phyloP scores from a whole-genome alignment of 2,888 invertebrate species.

The Heliconius ismenius region DNA sequence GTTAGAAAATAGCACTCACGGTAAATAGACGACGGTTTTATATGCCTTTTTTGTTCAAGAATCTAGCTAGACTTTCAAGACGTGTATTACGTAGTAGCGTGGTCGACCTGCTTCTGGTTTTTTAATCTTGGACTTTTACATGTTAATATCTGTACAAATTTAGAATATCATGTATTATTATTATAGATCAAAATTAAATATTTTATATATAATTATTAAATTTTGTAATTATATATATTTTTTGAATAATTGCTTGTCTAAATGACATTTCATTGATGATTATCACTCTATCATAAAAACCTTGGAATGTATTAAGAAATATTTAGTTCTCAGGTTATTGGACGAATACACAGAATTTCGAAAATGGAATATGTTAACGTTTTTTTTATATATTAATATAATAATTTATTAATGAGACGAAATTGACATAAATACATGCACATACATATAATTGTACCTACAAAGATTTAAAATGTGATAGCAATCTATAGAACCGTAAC shows the following conservation, averaged over 20 bases:
- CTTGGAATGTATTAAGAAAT: no score
- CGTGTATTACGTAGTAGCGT: slow-evolving; percentile 42
- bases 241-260: no score
- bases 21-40: slow-evolving; percentile 47
- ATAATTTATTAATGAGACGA: no score
- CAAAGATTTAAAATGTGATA: not conserved
- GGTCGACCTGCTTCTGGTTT: slow-evolving; percentile 43
- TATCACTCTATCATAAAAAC: no score
- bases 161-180: not conserved
- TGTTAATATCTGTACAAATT: not conserved
- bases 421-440: no score
- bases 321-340: not conserved
- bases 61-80: slow-evolving; percentile 39
- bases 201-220: not conserved
- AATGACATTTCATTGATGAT: no score
- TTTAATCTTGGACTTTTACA: slow-evolving; percentile 6
- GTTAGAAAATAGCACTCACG: slow-evolving; percentile 40
- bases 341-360: not conserved
- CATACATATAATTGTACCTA: no score
- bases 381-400: not conserved
- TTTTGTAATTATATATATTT: no score
- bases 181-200: not conserved
- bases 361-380: not conserved
- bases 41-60: slow-evolving; percentile 48
- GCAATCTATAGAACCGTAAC: not conserved